Base-by-base conservation (phyloP, 1,140 invertebrate genomes). In the Drosophila micromelanica region DNA sequence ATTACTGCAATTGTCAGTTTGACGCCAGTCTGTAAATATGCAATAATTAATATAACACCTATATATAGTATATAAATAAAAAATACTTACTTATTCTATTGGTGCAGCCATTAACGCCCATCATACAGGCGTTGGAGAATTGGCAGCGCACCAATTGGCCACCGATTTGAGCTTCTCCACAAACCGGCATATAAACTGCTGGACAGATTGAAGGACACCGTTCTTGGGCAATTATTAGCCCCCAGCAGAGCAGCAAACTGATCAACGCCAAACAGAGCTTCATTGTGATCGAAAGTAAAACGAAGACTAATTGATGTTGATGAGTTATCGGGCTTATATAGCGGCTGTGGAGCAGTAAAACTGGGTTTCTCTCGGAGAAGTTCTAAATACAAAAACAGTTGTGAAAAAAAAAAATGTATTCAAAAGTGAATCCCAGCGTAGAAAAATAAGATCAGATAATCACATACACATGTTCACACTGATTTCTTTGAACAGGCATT, bases 51-150 rank as follows among this genome's bases (percentile, higher is more conserved):
- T 49, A 15, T 32, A 7, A 9, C 0, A n/a, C n/a, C n/a, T 7
- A 13, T 7, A 49, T 9, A 5, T 45, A 49, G 32, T 9, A 5
- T 45, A 30, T 49, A 3, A 49, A 5, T 35, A 8, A 35, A 11
- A 5, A 15, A 0, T 9, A 65, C 77, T 57, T 42, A 80, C 77
- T 65, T 13, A 80, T 45, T 1, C 23, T 12, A 3, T 52, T 13
- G 0, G 0, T 32, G 23, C 77, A 80, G 9, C 6, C 23, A 51
- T 15, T 67, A n/a, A 3, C 9, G 3, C 23, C 45, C 64, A 67
- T 49, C 8, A 0, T 0, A 12, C 64, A 67, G 4, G 35, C 9
- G 8, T 59, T 67, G 0, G 64, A 51, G 35, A 67, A 67, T 46
- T 57, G 12, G 27, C 64, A 67, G 3, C 45, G 54, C 4, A 67